Base-by-base conservation (phyloP, 2,797 vertebrate genomes). In the Typhlichthys eigenmanni region DNA sequence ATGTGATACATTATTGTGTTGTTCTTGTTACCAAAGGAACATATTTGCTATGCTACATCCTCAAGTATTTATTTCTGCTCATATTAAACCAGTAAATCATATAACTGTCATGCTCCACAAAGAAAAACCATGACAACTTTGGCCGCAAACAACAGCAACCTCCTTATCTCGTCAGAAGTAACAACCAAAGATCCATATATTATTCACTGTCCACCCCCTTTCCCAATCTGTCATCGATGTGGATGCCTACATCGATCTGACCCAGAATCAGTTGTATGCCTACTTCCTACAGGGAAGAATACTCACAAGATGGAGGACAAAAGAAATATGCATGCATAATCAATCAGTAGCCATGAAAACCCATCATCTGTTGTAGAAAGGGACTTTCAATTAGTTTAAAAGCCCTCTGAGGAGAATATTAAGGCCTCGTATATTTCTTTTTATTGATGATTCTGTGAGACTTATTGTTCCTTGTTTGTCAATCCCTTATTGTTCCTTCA, bases 301-400 rank as follows among this genome's bases (percentile, higher is more conserved):
- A 32, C 59, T 52, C 57, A 80, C 64, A 83, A 79, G 80, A 81
- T 82, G 52, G 76, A 60, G 79, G 68, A 74, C 69, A 64, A 9
- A 55, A 38, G 48, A 60, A 62, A 74, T 69, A 62, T 58, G 55
- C 58, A 56, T 58, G 24, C 6, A 71, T 9, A 61, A 90, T 92
- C 87, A 79, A 89, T 92, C 87, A 84, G 70, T 59, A 54, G 72
- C 66, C 64, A 63, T 60, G 81, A 79, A 86, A 90, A 88, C 82
- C 74, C 88, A 84, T 88, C 84, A 85, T 76, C 75, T 79, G 38
- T 77, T 83, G 68, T 60, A 76, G 60, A 84, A 83, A 60, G 65
- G 66, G 72, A 77, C 68, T 72, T 83, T 81, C 83, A 92, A 88
- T 88, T 89, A 92, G 81, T 6, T 53, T 66, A 67, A 88, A 83